phyloP scores from a whole-genome alignment of 2,888 invertebrate genomes.

The Leucophora obtusa region DNA sequence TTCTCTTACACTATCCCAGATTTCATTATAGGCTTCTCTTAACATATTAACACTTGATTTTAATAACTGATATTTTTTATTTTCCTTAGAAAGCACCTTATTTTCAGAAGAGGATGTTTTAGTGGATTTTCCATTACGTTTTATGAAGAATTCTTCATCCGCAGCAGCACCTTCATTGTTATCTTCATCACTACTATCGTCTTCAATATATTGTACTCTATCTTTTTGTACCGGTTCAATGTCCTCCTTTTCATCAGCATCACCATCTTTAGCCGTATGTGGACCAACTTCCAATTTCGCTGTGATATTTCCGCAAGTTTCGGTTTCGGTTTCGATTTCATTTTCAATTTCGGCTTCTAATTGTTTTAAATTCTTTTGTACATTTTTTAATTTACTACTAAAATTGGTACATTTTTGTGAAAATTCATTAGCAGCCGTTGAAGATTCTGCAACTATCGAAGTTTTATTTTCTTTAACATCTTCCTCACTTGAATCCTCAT shows the following conservation, averaged over 20 bases:
- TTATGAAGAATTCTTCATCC: slow-evolving; percentile 44
- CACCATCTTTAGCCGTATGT: slow-evolving; percentile 18
- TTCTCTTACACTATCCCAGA: slow-evolving; percentile 61
- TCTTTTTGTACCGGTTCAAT: too few relatives aligned
- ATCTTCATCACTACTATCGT: slow-evolving; percentile 56
- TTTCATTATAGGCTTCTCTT: slow-evolving; percentile 68
- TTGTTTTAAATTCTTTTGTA: slow-evolving; percentile 66
- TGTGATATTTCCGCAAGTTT: background rate
- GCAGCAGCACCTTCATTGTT: slow-evolving; percentile 53
- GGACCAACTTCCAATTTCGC: background rate
- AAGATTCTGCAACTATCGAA: slow-evolving; percentile 54
- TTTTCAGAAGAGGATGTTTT: slow-evolving; percentile 15
- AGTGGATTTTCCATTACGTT: slow-evolving; percentile 44
- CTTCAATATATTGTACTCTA: slow-evolving; percentile 40
- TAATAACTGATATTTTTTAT: slow-evolving; percentile 65
- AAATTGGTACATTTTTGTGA: slow-evolving; percentile 62
- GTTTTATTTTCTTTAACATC: slow-evolving; percentile 57
- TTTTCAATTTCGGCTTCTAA: slow-evolving; percentile 67
- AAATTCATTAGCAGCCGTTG: slow-evolving; percentile 19
- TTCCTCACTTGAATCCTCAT: slow-evolving; percentile 58
- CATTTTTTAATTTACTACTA: slow-evolving; percentile 65
- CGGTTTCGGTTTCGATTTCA: slow-evolving; percentile 50
- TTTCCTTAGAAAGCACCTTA: slow-evolving; percentile 54
- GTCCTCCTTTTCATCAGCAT: slow-evolving; percentile 7
- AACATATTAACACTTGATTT: slow-evolving; percentile 67